Conservation (phyloP, 2,888 invertebrate genomes). For the Iphiclides podalirius region DNA sequence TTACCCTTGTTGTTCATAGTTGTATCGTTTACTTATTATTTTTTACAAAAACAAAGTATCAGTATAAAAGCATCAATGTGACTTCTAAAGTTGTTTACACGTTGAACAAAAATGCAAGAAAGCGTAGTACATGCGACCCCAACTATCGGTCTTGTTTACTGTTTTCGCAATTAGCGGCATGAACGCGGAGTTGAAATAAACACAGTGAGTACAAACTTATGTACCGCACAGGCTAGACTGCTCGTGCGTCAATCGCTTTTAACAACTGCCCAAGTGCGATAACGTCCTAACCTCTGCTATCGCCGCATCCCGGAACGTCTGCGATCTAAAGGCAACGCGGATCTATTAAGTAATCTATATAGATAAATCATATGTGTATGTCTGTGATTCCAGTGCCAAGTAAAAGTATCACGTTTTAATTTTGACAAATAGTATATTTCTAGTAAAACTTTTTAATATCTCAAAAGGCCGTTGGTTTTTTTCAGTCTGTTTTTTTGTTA, state of each 20-base stretch:
- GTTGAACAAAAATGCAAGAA: background rate
- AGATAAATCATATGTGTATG: constrained; percentile 6
- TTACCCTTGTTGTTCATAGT: background rate
- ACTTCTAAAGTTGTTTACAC: constrained; percentile 10
- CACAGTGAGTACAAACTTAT: constrained; percentile 19
- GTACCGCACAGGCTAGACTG: constrained; percentile 49
- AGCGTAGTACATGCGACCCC: background rate
- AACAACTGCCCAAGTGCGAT: constrained; percentile 65
- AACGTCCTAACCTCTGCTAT: constrained; percentile 73
- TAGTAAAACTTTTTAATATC: too few relatives aligned
- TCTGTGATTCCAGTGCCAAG: too few relatives aligned
- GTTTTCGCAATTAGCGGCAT: constrained; percentile 12
- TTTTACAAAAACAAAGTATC: background rate
- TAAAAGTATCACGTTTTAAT: too few relatives aligned
- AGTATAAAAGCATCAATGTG: background rate
- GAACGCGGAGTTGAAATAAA: background rate
- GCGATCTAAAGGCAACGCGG: constrained; percentile 53
- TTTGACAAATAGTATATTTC: too few relatives aligned
- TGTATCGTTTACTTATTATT: too few relatives aligned
- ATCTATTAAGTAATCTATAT: constrained; percentile 51
- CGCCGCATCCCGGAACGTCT: constrained; percentile 76
- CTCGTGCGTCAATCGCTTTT: constrained; percentile 76
- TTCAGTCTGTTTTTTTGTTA: too few relatives aligned
- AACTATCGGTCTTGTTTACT: constrained; percentile 19
- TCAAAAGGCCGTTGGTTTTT: too few relatives aligned